These are phyloP conservation scores for Coregonus ussuriensis DNA, from an alignment of 2,797 vertebrate species.

Conservation along the genomic window DNA sequence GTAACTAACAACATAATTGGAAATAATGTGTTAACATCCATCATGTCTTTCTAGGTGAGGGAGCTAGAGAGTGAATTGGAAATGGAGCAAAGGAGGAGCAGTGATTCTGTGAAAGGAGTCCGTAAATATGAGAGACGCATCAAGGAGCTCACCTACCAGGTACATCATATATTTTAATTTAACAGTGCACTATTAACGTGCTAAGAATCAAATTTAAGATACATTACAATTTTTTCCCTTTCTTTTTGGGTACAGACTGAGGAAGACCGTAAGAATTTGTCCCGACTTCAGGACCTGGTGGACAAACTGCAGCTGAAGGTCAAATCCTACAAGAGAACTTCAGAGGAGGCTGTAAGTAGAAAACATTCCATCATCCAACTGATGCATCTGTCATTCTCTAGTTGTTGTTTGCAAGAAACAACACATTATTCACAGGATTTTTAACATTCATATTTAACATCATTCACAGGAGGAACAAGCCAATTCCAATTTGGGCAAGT, in stretches of 20 bases:
- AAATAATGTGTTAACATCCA: background rate
- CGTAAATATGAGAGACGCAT: constrained; percentile 59
- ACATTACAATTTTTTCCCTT: background rate
- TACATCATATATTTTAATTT: constrained; percentile 1
- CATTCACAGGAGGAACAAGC: constrained; percentile 77
- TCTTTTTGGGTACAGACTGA: constrained; percentile 57
- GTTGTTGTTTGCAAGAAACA: background rate
- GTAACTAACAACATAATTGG: background rate
- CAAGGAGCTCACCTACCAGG: constrained; percentile 63
- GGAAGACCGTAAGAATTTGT: constrained; percentile 74
- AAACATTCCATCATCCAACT: background rate
- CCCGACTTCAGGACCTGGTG: constrained; percentile 73
- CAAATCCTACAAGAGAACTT: constrained; percentile 68
- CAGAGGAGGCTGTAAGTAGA: constrained; percentile 70
- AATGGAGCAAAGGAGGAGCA: constrained; percentile 48
- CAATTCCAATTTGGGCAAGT: constrained; percentile 78
- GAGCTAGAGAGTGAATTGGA: constrained; percentile 59
- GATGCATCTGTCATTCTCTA: background rate
- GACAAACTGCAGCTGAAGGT: constrained; percentile 76
- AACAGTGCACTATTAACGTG: background rate
- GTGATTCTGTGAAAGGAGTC: constrained; percentile 55
- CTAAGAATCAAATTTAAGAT: background rate
- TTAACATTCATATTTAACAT: background rate
- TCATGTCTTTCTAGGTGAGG: constrained; percentile 39
- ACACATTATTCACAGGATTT: background rate